phyloP scores from a whole-genome alignment of 2,888 invertebrate genomes.

The Caenorhabditis doughertyi region DNA sequence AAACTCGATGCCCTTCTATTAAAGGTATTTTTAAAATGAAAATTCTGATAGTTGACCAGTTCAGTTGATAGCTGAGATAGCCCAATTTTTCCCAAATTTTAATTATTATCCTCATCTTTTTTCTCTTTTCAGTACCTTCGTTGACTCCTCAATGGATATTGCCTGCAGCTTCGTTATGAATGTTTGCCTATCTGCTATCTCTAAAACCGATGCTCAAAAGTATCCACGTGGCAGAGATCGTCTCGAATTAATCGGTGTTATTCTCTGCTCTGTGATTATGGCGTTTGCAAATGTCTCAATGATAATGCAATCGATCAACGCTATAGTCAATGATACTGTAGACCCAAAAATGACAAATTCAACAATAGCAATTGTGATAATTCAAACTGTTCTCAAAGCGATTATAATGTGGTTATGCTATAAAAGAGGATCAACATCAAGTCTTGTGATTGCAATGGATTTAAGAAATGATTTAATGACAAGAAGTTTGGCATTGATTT shows the following conservation, averaged over 20 bases:
- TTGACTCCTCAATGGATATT: slow-evolving; percentile 71
- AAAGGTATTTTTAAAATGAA: too few species aligned
- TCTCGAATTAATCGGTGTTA: slow-evolving; percentile 66
- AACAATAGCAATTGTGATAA: slow-evolving; percentile 61
- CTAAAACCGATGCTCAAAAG: slow-evolving; percentile 49
- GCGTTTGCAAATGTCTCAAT: slow-evolving; percentile 70
- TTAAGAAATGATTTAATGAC: slow-evolving; percentile 61
- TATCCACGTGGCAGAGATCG: slow-evolving; percentile 63
- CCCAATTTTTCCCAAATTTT: background rate
- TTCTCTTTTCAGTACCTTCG: slow-evolving; percentile 67
- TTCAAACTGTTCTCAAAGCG: slow-evolving; percentile 63
- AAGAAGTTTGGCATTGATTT: slow-evolving; percentile 83
- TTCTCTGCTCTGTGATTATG: slow-evolving; percentile 66
- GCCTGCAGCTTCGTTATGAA: slow-evolving; percentile 67
- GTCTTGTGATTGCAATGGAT: slow-evolving; percentile 65
- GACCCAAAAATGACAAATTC: slow-evolving; percentile 65
- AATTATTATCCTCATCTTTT: too few species aligned
- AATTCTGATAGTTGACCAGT: too few species aligned
- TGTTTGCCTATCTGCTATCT: slow-evolving; percentile 58
- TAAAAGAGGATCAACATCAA: slow-evolving; percentile 53
- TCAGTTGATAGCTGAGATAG: too few species aligned
- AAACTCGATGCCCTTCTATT: too few species aligned
- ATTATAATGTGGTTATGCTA: slow-evolving; percentile 65
- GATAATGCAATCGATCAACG: slow-evolving; percentile 68
- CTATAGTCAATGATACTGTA: slow-evolving; percentile 66